Percentiles rank a stretch among this genome's conserved stretches.
These are phyloP conservation scores for Diadema setosum DNA, from an alignment of 35 echinoderm and acorn worm genomes.

Conservation along the genomic window DNA sequence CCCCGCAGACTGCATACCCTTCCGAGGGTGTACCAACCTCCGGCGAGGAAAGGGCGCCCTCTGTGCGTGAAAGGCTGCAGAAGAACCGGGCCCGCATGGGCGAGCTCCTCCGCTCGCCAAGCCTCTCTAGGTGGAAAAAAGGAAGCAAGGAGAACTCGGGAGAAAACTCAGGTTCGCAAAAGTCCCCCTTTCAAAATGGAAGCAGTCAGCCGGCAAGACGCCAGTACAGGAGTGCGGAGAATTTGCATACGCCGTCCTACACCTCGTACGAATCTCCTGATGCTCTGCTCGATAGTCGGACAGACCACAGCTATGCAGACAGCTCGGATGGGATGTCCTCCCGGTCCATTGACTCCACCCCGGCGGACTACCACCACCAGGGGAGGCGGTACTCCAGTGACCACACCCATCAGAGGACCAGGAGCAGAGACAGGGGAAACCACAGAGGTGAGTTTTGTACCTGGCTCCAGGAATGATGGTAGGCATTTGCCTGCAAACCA, in stretches of 20 bases:
- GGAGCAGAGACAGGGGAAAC: not conserved
- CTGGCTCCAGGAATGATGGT: too few relatives aligned
- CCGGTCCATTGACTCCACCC: not conserved
- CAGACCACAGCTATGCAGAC: slow-evolving; percentile 7
- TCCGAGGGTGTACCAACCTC: not conserved
- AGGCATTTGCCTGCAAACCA: too few relatives aligned
- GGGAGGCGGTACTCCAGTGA: slow-evolving; percentile 57
- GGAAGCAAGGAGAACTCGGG: slow-evolving; percentile 19
- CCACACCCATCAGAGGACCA: slow-evolving; percentile 15
- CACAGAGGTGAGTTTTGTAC: slow-evolving; percentile 86
- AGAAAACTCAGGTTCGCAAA: not conserved
- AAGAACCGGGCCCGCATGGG: slow-evolving; percentile 77
- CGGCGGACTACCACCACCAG: slow-evolving; percentile 10
- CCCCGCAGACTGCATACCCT: not conserved
- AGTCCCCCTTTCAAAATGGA: not conserved
- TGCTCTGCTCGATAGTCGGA: slow-evolving; percentile 15
- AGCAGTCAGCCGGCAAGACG: not conserved
- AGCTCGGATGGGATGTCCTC: not conserved
- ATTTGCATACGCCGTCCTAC: slow-evolving; percentile 27
- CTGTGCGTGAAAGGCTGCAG: slow-evolving; percentile 51
- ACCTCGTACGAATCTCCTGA: slow-evolving; percentile 13
- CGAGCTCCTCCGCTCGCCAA: slow-evolving; percentile 45
- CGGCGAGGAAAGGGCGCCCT: not conserved
- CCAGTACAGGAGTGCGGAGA: slow-evolving; percentile 65
- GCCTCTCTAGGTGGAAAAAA: slow-evolving; percentile 20